Evolutionary conservation across 2,797 vertebrate species (phyloP).

Genomic region (Diceros bicornis): DNA sequence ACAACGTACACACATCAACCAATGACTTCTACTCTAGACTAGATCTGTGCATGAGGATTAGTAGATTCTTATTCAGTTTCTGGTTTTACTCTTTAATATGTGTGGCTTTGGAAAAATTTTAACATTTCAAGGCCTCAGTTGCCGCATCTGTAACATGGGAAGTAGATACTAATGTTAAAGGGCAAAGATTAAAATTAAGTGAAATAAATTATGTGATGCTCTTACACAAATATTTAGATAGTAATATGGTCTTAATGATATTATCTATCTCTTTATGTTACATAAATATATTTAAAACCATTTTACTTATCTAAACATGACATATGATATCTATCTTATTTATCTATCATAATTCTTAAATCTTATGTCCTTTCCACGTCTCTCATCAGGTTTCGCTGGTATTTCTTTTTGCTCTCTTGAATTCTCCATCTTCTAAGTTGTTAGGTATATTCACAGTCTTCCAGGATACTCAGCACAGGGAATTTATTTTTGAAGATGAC

Average conservation of each 20-base stretch:
- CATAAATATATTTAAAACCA: background rate
- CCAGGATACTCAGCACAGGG: background rate
- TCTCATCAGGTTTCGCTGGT: background rate
- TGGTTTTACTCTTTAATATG: background rate
- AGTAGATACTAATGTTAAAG: background rate
- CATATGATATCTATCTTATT: background rate
- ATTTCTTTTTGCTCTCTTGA: conserved; percentile 39
- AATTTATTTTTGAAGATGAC: conserved; percentile 57
- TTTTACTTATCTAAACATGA: background rate
- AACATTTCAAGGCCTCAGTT: background rate
- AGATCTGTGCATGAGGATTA: background rate
- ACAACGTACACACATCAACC: background rate
- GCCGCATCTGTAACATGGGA: background rate
- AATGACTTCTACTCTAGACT: background rate
- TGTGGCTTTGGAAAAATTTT: background rate
- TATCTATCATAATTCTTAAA: background rate
- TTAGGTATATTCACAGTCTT: background rate
- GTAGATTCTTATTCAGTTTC: background rate
- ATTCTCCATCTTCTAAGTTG: background rate
- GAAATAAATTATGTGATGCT: background rate
- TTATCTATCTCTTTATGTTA: background rate
- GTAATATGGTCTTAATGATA: background rate
- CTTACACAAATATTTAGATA: background rate
- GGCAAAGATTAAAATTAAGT: conserved; percentile 10
- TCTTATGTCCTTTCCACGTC: background rate